These are phyloP conservation scores for Chaetodon trifasciatus DNA, from an alignment of 2,797 vertebrate genomes.

Conservation along the genomic window DNA sequence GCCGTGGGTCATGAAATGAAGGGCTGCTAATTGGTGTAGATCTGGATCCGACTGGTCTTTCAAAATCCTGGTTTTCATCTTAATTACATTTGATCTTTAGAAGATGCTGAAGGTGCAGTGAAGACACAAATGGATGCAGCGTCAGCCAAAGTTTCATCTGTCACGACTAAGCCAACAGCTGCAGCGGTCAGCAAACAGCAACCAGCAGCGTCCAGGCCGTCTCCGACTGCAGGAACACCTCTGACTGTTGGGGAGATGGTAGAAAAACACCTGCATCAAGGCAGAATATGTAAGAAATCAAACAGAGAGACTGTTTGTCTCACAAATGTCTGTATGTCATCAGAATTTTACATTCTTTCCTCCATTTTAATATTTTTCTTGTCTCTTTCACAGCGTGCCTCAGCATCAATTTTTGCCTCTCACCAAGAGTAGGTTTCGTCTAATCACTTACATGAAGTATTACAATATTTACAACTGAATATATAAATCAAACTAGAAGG, in stretches of 20 bases:
- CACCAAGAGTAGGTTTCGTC: constrained; percentile 39
- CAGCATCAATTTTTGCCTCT: accelerated
- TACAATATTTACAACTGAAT: neutral
- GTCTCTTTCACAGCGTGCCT: constrained; percentile 22
- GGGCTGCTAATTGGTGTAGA: no score
- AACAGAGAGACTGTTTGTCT: neutral
- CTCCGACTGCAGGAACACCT: neutral
- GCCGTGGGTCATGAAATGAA: no score
- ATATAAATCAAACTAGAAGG: neutral
- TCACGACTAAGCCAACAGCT: neutral
- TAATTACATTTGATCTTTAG: no score
- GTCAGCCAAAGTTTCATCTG: neutral
- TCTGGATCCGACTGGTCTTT: no score
- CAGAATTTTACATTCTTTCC: accelerated
- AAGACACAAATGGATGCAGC: neutral
- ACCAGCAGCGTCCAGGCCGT: accelerated
- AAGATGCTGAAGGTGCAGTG: neutral
- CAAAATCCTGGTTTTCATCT: no score
- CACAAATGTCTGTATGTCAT: neutral
- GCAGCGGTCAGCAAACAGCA: neutral
- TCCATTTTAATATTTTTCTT: neutral
- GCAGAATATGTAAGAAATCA: constrained; percentile 31
- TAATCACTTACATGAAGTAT: no score
- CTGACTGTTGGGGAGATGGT: constrained; percentile 42
- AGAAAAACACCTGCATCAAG: accelerated